A percentile compares a stretch with the other conserved stretches of the same genome.
Conservation (phyloP, 1,140 invertebrate species). For the Neodiprion fabricii region DNA sequence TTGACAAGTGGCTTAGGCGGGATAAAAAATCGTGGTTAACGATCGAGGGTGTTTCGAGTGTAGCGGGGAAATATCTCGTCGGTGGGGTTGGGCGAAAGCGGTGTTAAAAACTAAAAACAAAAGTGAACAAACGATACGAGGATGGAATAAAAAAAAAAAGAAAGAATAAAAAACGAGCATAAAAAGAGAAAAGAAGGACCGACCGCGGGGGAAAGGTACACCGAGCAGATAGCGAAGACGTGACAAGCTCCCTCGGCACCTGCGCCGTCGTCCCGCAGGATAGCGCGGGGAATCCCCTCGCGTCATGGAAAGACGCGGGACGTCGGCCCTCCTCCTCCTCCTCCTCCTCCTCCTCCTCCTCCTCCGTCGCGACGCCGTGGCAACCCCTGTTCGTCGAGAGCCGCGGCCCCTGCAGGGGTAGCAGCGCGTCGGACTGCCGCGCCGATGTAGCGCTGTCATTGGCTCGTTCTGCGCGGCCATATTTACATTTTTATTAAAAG, state of each 20-base stretch:
- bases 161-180: neutral
- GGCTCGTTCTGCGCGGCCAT: conserved; percentile 60
- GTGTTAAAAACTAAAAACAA: neutral
- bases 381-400: neutral
- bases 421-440: conserved; percentile 3
- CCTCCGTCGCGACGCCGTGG: conserved; percentile 13
- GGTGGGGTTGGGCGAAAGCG: no score
- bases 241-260: conserved; percentile 47
- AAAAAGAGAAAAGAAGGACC: neutral
- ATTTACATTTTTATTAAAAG: conserved; percentile 65
- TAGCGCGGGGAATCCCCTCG: conserved; percentile 19
- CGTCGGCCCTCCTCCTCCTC: conserved; percentile 28
- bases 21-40: neutral
- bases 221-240: conserved; percentile 46
- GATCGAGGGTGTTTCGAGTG: neutral
- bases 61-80: no score
- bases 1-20: no score
- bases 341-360: conserved; percentile 29
- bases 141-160: neutral
- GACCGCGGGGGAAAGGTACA: neutral
- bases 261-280: conserved; percentile 28
- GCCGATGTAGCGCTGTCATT: conserved; percentile 62
- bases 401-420: conserved; percentile 11
- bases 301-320: conserved; percentile 18
- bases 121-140: neutral